These are phyloP conservation scores for Xylophagus ater DNA, from an alignment of 2,888 invertebrate species.

Conservation along the genomic window DNA sequence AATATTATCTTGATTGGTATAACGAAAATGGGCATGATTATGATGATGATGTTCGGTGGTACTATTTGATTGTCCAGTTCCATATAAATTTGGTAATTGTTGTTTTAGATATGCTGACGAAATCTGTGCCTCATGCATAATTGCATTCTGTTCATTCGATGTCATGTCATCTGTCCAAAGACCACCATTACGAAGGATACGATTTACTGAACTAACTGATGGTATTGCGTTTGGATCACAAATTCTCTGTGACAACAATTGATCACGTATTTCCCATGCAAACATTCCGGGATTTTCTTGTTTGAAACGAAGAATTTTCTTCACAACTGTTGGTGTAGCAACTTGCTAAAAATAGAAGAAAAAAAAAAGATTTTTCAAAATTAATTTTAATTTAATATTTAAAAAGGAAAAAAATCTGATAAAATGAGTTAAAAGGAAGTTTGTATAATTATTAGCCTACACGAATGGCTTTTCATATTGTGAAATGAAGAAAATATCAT, in stretches of 20 bases:
- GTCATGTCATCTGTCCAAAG: conserved; percentile 60
- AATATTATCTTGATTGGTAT: conserved; percentile 13
- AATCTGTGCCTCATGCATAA: conserved; percentile 22
- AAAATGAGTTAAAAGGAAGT: conserved; percentile 13
- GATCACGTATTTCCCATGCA: conserved; percentile 92
- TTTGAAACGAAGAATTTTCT: conserved; percentile 86
- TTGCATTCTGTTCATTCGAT: conserved; percentile 33
- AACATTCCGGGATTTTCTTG: conserved; percentile 94
- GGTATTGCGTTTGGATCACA: conserved; percentile 87
- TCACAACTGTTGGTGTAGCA: conserved; percentile 89
- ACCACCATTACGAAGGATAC: conserved; percentile 81
- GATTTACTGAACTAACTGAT: conserved; percentile 88
- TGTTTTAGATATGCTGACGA: conserved; percentile 35
- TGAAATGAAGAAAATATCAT: too few relatives aligned
- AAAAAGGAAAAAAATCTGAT: too few relatives aligned
- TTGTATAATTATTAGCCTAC: not conserved
- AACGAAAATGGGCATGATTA: conserved; percentile 2
- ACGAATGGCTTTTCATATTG: too few relatives aligned
- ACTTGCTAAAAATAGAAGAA: conserved; percentile 65
- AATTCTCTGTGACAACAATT: conserved; percentile 76
- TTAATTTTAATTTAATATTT: too few relatives aligned
- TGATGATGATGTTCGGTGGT: not conserved
- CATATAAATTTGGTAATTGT: conserved; percentile 25
- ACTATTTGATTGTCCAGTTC: conserved; percentile 6
- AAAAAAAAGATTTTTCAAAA: not conserved